A percentile compares a stretch with the other conserved stretches of the same genome.
phyloP scores from a whole-genome alignment of 2,888 invertebrate genomes.

The Mylabris sibirica region DNA sequence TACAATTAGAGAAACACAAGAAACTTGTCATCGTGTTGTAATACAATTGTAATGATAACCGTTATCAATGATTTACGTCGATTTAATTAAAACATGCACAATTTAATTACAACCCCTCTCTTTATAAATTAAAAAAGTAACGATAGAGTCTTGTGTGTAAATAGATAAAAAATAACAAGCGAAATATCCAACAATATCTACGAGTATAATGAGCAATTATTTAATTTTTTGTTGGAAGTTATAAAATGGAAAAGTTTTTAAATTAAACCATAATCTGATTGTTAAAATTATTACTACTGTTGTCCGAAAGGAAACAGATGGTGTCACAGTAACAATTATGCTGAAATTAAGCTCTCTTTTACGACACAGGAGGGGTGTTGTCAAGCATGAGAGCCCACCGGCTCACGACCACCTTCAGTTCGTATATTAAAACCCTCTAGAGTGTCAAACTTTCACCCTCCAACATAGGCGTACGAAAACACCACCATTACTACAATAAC shows the following conservation, averaged over 20 bases:
- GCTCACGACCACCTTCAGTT: conserved; percentile 29
- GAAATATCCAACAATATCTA: too few relatives aligned
- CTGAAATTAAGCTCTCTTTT: conserved; percentile 62
- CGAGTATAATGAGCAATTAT: too few relatives aligned
- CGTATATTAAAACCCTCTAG: conserved; percentile 34
- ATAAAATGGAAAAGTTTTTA: neutral
- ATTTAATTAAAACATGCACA: too few relatives aligned
- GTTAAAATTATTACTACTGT: conserved; percentile 47
- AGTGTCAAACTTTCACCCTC: conserved; percentile 26
- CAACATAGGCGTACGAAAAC: conserved; percentile 18
- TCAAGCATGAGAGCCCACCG: conserved; percentile 58
- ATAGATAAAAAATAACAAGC: too few relatives aligned
- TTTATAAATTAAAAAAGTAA: too few relatives aligned
- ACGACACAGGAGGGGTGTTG: conserved; percentile 45
- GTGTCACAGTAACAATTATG: conserved; percentile 63
- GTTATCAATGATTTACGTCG: too few relatives aligned
- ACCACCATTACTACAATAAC: neutral
- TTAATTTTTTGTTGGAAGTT: neutral
- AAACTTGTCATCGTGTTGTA: too few relatives aligned
- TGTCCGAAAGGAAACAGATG: conserved; percentile 62
- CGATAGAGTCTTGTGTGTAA: too few relatives aligned
- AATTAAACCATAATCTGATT: conserved; percentile 45
- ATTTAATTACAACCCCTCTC: too few relatives aligned
- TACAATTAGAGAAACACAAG: too few relatives aligned
- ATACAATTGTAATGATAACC: too few relatives aligned